Evolutionary conservation across 30 jellyfish, hydroid and myxozoan species (phyloP).

Genomic region (Cassiopea xamachana): DNA sequence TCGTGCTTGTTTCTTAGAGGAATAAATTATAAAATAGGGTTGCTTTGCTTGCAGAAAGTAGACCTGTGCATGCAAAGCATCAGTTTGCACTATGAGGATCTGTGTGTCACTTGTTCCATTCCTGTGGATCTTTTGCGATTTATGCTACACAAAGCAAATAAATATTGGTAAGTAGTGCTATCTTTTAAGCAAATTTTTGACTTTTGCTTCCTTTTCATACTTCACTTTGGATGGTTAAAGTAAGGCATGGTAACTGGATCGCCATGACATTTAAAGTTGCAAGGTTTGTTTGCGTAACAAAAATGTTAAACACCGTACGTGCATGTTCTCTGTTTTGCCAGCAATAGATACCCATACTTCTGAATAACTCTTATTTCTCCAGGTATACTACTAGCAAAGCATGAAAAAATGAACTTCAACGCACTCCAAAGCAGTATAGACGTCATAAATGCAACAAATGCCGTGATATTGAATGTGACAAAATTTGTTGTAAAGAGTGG

Average conservation of each 20-base stretch:
- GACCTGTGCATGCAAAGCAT: not conserved
- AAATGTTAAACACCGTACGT: too few relatives aligned
- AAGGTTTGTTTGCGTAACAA: too few relatives aligned
- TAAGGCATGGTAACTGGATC: too few relatives aligned
- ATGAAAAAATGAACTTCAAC: slow-evolving; percentile 1
- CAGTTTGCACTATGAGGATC: not conserved
- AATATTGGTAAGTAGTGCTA: not conserved
- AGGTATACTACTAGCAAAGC: slow-evolving; percentile 56
- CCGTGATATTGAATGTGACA: slow-evolving; percentile 30
- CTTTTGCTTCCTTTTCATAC: not conserved
- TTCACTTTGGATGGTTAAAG: too few relatives aligned
- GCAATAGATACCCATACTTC: not conserved
- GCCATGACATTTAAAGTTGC: too few relatives aligned
- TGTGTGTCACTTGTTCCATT: not conserved
- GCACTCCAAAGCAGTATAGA: slow-evolving; percentile 64
- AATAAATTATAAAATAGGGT: not conserved
- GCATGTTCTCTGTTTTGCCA: too few relatives aligned
- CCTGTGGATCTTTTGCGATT: not conserved
- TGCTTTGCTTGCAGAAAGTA: not conserved
- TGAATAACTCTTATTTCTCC: not conserved
- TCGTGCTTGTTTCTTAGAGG: not conserved
- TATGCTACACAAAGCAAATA: not conserved
- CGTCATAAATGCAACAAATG: slow-evolving; percentile 67
- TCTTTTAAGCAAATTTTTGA: not conserved
- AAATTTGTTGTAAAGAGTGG: slow-evolving; percentile 40